phyloP scores from a whole-genome alignment of 2,888 invertebrate genomes.

The Mechanitis messenoides region DNA sequence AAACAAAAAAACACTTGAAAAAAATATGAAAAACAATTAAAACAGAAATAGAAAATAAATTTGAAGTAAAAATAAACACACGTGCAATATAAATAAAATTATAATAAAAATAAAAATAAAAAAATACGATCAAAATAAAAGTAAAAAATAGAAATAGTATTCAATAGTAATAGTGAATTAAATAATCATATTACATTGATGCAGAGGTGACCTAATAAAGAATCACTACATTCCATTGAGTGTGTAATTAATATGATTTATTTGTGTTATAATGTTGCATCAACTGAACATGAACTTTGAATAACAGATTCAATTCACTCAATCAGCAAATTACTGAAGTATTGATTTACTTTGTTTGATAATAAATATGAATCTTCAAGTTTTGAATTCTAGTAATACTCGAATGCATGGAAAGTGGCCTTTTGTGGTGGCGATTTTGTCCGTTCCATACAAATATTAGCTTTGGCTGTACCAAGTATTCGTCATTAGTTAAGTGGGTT shows the following conservation, averaged over 20 bases:
- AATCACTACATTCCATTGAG: conserved; percentile 48
- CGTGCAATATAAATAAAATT: too few relatives aligned
- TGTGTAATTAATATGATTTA: conserved; percentile 43
- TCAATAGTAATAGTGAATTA: neutral
- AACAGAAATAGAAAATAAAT: too few relatives aligned
- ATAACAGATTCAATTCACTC: conserved; percentile 25
- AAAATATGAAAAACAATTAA: too few relatives aligned
- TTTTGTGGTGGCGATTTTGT: too few relatives aligned
- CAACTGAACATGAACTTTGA: conserved; percentile 27
- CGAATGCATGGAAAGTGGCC: neutral
- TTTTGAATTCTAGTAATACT: conserved; percentile 9
- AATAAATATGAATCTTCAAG: conserved; percentile 22
- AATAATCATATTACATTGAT: conserved; percentile 46
- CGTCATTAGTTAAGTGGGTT: too few relatives aligned
- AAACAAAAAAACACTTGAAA: too few relatives aligned
- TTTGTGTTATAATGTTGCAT: conserved; percentile 33
- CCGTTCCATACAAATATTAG: too few relatives aligned
- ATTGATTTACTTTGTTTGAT: conserved; percentile 22
- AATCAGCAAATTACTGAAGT: conserved; percentile 24
- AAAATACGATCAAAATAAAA: too few relatives aligned
- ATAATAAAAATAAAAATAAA: too few relatives aligned
- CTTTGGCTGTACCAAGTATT: too few relatives aligned
- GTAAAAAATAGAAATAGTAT: too few relatives aligned
- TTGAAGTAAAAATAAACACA: too few relatives aligned
- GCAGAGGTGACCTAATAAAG: conserved; percentile 55